A percentile compares a stretch with the other conserved stretches of the same genome.
Conservation (phyloP, 2,113 vertebrate species). For the Aspidoscelis tigris region DNA sequence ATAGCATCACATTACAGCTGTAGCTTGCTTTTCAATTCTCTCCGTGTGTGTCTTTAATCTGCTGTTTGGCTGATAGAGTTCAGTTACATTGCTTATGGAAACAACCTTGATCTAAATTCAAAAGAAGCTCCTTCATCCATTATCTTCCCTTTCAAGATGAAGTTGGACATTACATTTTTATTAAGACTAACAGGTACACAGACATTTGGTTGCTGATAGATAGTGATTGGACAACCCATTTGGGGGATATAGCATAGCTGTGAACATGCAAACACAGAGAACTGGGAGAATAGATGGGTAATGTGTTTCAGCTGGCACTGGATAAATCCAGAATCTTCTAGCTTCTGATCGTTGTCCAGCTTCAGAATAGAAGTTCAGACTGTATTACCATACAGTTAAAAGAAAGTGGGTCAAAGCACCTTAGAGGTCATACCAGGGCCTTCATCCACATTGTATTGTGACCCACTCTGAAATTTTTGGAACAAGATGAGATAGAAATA, state of each 20-base stretch:
- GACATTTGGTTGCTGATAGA: neutral
- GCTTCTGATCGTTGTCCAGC: neutral
- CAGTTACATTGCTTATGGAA: constrained; percentile 4
- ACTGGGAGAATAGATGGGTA: neutral
- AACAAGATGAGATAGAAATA: too few species aligned
- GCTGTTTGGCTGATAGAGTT: neutral
- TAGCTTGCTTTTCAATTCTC: neutral
- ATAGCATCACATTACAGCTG: neutral
- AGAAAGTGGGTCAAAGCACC: too few species aligned
- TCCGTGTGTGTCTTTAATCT: neutral
- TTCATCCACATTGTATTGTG: too few species aligned
- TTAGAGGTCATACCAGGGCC: too few species aligned
- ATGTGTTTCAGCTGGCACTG: neutral
- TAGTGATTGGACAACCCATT: neutral
- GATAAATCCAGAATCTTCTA: neutral
- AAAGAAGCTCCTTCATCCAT: neutral
- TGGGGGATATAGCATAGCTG: neutral
- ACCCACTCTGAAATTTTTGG: too few species aligned
- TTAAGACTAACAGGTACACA: neutral
- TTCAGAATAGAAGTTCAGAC: neutral
- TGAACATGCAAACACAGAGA: neutral
- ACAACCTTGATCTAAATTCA: neutral
- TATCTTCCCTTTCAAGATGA: neutral
- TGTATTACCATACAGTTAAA: too few species aligned
- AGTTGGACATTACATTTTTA: neutral